Base-by-base conservation (phyloP, 2,797 vertebrate genomes). In the Pterois miles region DNA sequence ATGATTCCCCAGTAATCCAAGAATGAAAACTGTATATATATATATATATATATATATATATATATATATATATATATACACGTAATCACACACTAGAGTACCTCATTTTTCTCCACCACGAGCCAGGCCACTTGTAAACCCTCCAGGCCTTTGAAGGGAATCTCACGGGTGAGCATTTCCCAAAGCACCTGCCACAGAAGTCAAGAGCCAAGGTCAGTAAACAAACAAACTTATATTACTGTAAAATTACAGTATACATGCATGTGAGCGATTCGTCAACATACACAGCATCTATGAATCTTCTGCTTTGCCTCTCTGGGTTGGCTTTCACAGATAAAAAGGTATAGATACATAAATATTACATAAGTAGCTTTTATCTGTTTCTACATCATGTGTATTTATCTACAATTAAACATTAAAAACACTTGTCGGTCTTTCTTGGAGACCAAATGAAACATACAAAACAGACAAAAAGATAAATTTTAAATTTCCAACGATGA, bases 61-160 rank as follows among this genome's bases (percentile, higher is more conserved):
- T 12, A n/a, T 13, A n/a, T 38, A 7, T 29, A 46, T 46, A 46
- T 18, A 43, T 12, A n/a, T 22, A 7, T 14, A 36, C 6, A 38
- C 34, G 27, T 29, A 43, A 54, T 68, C 4, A 43, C 20, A 69
- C 3, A 22, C 20, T 25, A 6, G 36, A 71, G 48, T 96, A 99
- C 98, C 98, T 99, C 98, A 54, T 97, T 97, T 94, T 99, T 99
- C 96, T 99, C 98, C 91, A 99, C 98, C 86, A 99, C 98, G 72
- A 99, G 97, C 98, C 98, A 99, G 94, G 98, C 98, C 94, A 99
- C 98, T 94, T 99, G 98, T 93, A 99, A 95, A 82, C 98, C 98
- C 95, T 99, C 98, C 93, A 99, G 96, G 84, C 98, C 98, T 96
- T 99, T 98, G 94, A 99, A 99, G 77, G 98, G 98, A 89, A 99